Evolutionary conservation across 2,797 vertebrate species (phyloP), one percentile per base, ranked within the genome.

Genomic region (Valencia hispanica): DNA sequence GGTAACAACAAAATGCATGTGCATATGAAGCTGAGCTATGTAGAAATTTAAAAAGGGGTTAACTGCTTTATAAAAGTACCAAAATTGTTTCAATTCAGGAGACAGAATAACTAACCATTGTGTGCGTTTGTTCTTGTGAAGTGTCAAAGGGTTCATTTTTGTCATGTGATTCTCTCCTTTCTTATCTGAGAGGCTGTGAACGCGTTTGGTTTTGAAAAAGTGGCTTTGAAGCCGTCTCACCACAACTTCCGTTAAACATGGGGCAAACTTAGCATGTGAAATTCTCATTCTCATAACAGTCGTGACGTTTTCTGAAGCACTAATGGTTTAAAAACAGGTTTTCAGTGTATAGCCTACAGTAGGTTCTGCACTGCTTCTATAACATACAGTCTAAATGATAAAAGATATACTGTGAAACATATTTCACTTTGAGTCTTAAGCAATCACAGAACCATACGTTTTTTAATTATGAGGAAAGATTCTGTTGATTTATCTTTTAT

Each of bases 201-300:
- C 30, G 25, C 10, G 27, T 72, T 79, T 34, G 47, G 73, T 81
- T 86, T n/a, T 81, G 76, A 65, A 73, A 79, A 72, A 89, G 87
- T 27, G 82, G 9, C 3, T 32, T 77, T 65, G 30, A 59, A 63
- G 69, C 25, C 12, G 74, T 80, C 77, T 81, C 2, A 4, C 74
- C 34, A 1, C 69, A 61, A 66, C 55, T 74, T 78, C 68, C 30
- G 30, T 36, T 50, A 4, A 30, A 15, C 17, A 9, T 45, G 17
- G 20, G 43, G 48, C 9, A 47, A 14, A 43, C 3, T 4, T 10
- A 34, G 30, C 30, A 18, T 18, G 57, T 30, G 12, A 5, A 57
- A 10, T 27, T 53, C 6, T 55, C 5, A 50, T 39, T 59, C 10
- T 76, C 70, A 70, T 11, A 41, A 41, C 71, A 12, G 72, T 65